A percentile compares a stretch with the other conserved stretches of the same genome.
These are phyloP conservation scores for Formicarius rufipectus DNA, from an alignment of 2,113 vertebrate genomes.

Conservation along the genomic window DNA sequence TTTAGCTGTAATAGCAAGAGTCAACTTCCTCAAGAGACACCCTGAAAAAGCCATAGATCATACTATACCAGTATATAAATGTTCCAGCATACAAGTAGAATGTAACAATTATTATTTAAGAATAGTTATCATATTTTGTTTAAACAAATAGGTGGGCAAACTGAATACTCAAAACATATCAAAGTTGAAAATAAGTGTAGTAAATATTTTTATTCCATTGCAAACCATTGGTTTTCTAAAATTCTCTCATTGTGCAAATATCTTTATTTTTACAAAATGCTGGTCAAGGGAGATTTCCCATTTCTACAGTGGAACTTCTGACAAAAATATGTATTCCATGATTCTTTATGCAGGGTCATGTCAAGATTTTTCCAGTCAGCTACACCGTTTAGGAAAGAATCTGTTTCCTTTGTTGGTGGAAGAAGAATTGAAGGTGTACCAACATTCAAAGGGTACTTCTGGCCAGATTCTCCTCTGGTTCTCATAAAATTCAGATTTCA, in stretches of 20 bases:
- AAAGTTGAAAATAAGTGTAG: not conserved
- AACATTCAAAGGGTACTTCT: not conserved
- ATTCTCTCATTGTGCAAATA: not conserved
- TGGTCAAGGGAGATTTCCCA: not conserved
- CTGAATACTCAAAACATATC: not conserved
- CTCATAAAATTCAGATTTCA: not conserved
- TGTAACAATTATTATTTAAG: slow-evolving; percentile 18
- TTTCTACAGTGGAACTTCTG: not conserved
- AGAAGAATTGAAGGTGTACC: not conserved
- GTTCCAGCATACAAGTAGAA: not conserved
- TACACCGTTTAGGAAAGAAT: not conserved
- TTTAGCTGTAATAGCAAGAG: not conserved
- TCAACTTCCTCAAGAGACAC: not conserved
- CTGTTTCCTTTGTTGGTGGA: not conserved
- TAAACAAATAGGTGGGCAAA: not conserved
- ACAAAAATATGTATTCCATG: not conserved
- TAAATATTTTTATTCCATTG: not conserved
- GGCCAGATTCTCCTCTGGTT: not conserved
- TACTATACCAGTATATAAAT: not conserved
- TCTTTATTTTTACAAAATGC: not conserved
- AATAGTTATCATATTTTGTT: not conserved
- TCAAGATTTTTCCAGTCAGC: not conserved
- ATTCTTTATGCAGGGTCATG: not conserved
- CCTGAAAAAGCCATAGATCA: not conserved
- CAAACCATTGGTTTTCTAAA: not conserved